Base-by-base conservation (phyloP, 2,113 vertebrate genomes). In the Catharus minimus region DNA sequence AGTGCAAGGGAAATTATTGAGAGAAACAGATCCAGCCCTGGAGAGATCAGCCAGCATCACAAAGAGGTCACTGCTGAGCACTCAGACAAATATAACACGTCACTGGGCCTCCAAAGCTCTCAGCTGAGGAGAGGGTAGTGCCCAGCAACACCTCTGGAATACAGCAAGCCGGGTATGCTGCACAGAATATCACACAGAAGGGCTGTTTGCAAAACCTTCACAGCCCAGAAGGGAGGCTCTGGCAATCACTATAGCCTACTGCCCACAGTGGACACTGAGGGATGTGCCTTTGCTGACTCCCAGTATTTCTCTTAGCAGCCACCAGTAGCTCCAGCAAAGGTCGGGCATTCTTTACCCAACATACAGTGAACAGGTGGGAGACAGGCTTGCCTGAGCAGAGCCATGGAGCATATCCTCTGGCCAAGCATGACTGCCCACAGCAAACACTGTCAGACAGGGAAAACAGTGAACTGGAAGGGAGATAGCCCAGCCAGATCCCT, bases 31-130 rank as follows among this genome's bases (percentile, higher is more conserved):
- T 86, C 22, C 32, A 65, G 38, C 89, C 69, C 81, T 72, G 28
- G 81, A 93, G 86, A 96, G 85, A 92, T 87, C 67, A 91, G 53
- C 47, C 72, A 73, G 64, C 58, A 55, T 62, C 91, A 77, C 68
- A 65, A 73, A 82, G 71, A 92, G 66, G 64, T 79, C 55, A 55
- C 47, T 52, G 67, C 38, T 92, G 85, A 91, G 72, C 17, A 23
- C 87, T 82, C 75, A 73, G 60, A 79, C 82, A 88, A 69, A 22
- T n/a, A 1, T 7, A 89, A 79, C 78, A 95, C 72, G 91, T 86
- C 84, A 55, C 33, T n/a, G 89, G 67, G 82, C 84, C 43, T 39
- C 80, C 36, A 82, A 20, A 82, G 38, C 82, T 92, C 75, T 46
- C 74, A 53, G 78, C 62, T 84, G 78, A 93, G 77, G 41, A 56